Base-by-base conservation (phyloP, 2,113 vertebrate genomes). In the Diglossa brunneiventris region DNA sequence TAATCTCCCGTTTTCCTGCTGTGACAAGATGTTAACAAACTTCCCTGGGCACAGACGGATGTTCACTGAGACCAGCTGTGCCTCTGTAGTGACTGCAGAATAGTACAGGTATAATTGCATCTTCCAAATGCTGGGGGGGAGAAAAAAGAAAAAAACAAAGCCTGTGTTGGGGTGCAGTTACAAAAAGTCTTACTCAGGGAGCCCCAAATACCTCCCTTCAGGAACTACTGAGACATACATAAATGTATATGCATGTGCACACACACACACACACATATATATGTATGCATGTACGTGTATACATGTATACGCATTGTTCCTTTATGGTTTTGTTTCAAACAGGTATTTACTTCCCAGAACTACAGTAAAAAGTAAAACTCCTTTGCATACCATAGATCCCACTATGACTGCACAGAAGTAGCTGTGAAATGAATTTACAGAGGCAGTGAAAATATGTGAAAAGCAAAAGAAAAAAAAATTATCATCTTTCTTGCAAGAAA, bases 391-490 rank as follows among this genome's bases (percentile, higher is more conserved):
- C 15, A n/a, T 10, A 75, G 31, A 67, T 28, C 17, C 28, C n/a
- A 39, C 28, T 21, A 37, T 0, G 5, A 58, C 17, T 62, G 27
- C 56, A 49, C 11, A 66, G 7, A 64, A 6, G 0, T 1, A 84
- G 13, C 15, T 49, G n/a, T 30, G 13, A 83, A 69, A 55, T 14
- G 3, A 90, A 50, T 33, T 69, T 46, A n/a, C 0, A 33, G 75
- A 76, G 23, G 35, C 33, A 66, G 33, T 59, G 17, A 80, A 76
- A 82, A 79, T 5, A 74, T 1, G 1, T 56, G 56, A 83, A 52
- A 7, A 64, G 47, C 5, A 59, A 61, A 27, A 37, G 6, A 11
- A 83, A 78, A 78, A 78, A 58, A 49, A 28, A 35, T 3, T 35
- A 55, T 4, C 46, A 59, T 5, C 18, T 26, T 62, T 56, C 46